phyloP scores from a whole-genome alignment of 2,113 vertebrate genomes.

The Alces alces region DNA sequence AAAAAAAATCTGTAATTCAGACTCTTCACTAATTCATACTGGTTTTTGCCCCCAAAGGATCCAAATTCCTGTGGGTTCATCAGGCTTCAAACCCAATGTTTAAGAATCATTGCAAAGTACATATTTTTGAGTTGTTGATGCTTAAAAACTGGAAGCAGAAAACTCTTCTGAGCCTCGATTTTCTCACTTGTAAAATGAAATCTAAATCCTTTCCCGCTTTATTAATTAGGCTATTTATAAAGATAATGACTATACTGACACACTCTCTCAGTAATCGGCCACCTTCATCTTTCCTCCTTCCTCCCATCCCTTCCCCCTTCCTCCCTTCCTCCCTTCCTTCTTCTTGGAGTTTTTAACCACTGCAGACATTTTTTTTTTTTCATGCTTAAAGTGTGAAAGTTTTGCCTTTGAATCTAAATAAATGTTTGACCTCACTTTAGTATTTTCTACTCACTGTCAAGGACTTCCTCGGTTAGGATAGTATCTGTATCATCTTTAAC shows the following conservation, averaged over 20 bases:
- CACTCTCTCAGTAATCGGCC: not conserved
- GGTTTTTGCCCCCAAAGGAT: conserved; percentile 34
- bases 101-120: conserved; percentile 44
- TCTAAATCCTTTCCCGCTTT: conserved; percentile 35
- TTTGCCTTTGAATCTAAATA: conserved; percentile 38
- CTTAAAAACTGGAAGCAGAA: conserved; percentile 56
- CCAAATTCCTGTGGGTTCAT: conserved; percentile 67
- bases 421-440: conserved; percentile 4
- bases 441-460: conserved; percentile 16
- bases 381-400: conserved; percentile 6
- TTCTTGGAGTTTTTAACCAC: not conserved
- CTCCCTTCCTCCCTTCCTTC: not conserved
- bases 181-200: conserved; percentile 39
- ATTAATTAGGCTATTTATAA: conserved; percentile 47
- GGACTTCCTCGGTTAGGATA: not conserved
- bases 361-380: not conserved
- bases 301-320: no score
- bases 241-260: not conserved
- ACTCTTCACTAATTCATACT: conserved; percentile 50
- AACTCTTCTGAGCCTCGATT: conserved; percentile 30
- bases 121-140: conserved; percentile 45
- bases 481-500: not conserved
- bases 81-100: conserved; percentile 58
- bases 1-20: conserved; percentile 50
- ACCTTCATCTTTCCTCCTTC: not conserved